Evolutionary conservation across 2,113 vertebrate species (phyloP).

Genomic region (Hippoglossus stenolepis): DNA sequence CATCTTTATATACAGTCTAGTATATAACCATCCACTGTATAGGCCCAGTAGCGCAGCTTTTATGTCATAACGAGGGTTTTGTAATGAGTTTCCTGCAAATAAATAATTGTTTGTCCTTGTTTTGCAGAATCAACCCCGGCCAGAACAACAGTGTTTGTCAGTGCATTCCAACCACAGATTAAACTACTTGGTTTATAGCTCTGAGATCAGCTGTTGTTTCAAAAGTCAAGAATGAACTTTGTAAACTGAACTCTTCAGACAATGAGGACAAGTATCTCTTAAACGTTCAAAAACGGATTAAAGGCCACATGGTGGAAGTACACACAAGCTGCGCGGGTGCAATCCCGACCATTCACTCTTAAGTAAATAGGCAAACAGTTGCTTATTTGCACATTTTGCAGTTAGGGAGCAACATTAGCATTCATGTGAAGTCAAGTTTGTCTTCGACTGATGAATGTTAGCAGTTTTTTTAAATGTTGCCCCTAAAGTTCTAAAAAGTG

Average conservation of each 20-base stretch:
- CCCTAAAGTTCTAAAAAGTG: too few relatives aligned
- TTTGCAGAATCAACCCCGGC: neutral
- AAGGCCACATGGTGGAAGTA: neutral
- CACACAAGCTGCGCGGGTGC: neutral
- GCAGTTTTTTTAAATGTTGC: too few relatives aligned
- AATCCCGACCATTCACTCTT: neutral
- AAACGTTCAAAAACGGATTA: neutral
- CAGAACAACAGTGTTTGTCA: neutral
- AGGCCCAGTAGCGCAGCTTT: neutral
- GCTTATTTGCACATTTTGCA: neutral
- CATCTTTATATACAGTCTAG: neutral
- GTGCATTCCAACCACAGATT: neutral
- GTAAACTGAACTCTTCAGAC: neutral
- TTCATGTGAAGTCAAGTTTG: neutral
- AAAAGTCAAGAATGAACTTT: too few relatives aligned
- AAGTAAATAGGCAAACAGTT: too few relatives aligned
- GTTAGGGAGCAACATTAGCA: neutral
- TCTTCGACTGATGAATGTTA: too few relatives aligned
- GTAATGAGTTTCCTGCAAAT: too few relatives aligned
- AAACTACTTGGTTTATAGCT: too few relatives aligned
- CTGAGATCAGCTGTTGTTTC: too few relatives aligned
- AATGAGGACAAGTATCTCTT: neutral
- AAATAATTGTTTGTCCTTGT: too few relatives aligned
- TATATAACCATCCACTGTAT: neutral
- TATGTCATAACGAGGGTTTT: neutral